phyloP scores from a whole-genome alignment of 2,888 invertebrate species.

The Cerastoderma edule region DNA sequence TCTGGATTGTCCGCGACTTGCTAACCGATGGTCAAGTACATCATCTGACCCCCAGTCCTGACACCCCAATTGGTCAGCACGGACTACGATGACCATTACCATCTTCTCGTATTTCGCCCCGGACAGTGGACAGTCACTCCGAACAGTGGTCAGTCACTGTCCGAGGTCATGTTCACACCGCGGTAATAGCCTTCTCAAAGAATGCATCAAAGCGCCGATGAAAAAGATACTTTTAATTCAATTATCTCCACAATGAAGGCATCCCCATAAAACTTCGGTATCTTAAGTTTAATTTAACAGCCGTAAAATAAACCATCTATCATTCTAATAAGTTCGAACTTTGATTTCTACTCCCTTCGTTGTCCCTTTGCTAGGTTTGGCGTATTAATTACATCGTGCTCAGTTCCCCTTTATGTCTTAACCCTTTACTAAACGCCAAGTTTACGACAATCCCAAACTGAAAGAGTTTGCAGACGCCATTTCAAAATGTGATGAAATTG shows the following conservation, averaged over 20 bases:
- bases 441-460: too few relatives aligned
- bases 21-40: slow-evolving; percentile 19
- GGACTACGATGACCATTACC: slow-evolving; percentile 13
- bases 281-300: slow-evolving; percentile 26
- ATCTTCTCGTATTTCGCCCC: slow-evolving; percentile 9
- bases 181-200: slow-evolving; percentile 6
- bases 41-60: slow-evolving; percentile 4
- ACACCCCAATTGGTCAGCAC: slow-evolving; percentile 14
- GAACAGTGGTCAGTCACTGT: background rate
- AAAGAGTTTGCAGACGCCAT: too few relatives aligned
- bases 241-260: slow-evolving; percentile 18
- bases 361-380: too few relatives aligned
- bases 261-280: slow-evolving; percentile 24
- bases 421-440: too few relatives aligned
- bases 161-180: slow-evolving; percentile 9
- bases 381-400: too few relatives aligned
- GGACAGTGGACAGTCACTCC: too few relatives aligned
- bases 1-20: slow-evolving; percentile 1
- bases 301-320: slow-evolving; percentile 27
- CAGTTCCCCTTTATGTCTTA: too few relatives aligned
- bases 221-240: slow-evolving; percentile 16
- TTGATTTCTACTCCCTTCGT: too few relatives aligned
- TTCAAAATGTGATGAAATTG: too few relatives aligned
- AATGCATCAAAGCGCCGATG: slow-evolving; percentile 15
- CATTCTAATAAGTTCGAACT: slow-evolving; percentile 24